Evolutionary conservation across 92 coral and sea anemone genomes (phyloP).

Genomic region (Parazoanthus swiftii): DNA sequence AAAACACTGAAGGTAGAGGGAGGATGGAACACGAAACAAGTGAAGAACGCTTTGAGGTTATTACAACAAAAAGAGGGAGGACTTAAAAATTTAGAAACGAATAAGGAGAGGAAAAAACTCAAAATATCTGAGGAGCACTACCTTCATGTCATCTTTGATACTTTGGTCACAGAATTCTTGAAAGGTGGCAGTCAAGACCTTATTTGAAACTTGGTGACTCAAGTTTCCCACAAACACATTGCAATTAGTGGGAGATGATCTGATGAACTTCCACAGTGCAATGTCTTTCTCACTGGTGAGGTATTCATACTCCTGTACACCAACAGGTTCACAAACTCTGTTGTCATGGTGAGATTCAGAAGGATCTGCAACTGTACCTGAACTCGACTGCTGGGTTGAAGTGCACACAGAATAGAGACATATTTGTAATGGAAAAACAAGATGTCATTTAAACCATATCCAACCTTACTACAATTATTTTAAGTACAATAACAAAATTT

Average conservation of each 20-base stretch:
- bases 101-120: no score
- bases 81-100: background rate
- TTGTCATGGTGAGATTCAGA: background rate
- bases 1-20: background rate
- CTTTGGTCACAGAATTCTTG: constrained; percentile 49
- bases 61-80: background rate
- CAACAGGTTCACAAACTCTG: background rate
- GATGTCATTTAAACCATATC: constrained; percentile 34
- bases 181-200: constrained; percentile 49
- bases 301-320: constrained; percentile 55
- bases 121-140: background rate
- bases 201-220: constrained; percentile 44
- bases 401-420: constrained; percentile 18
- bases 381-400: constrained; percentile 12
- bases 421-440: background rate
- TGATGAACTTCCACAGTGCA: constrained; percentile 62
- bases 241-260: constrained; percentile 58
- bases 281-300: constrained; percentile 67
- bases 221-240: constrained; percentile 78
- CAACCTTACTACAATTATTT: background rate
- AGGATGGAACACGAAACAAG: background rate
- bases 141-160: constrained; percentile 52
- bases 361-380: background rate
- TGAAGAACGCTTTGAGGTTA: no score
- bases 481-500: no score